Conservation (phyloP, 2,113 vertebrate genomes). For the Eptatretus burgeri region DNA sequence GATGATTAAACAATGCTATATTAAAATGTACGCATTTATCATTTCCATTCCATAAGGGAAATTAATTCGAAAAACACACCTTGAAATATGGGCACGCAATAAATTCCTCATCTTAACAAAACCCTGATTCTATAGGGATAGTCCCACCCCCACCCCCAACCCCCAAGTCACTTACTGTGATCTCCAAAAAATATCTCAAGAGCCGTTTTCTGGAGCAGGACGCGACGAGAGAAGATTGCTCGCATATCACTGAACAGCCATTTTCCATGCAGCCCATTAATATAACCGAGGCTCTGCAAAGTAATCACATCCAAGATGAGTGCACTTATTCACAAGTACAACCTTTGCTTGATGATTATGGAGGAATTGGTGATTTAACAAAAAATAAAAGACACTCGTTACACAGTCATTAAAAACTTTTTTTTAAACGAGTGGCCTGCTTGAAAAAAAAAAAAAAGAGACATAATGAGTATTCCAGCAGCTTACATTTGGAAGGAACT, state of each 20-base stretch:
- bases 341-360: not conserved
- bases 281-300: constrained; percentile 49
- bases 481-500: too few relatives aligned
- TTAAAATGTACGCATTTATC: too few relatives aligned
- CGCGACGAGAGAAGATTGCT: constrained; percentile 60
- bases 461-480: not conserved
- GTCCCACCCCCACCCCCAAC: too few relatives aligned
- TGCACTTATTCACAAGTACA: not conserved
- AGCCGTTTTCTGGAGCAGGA: constrained; percentile 72
- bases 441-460: not conserved
- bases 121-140: too few relatives aligned
- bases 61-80: too few relatives aligned
- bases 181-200: constrained; percentile 45
- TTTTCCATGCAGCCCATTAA: constrained; percentile 87
- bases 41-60: too few relatives aligned
- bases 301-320: not conserved
- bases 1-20: too few relatives aligned
- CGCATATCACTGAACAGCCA: constrained; percentile 90
- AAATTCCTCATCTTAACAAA: too few relatives aligned
- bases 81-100: too few relatives aligned
- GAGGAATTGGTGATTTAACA: constrained; percentile 6
- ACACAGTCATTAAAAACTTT: not conserved
- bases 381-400: not conserved
- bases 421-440: not conserved
- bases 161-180: not conserved